Evolutionary conservation across 2,888 invertebrate species (phyloP).

Genomic region (Ophraella communa): DNA sequence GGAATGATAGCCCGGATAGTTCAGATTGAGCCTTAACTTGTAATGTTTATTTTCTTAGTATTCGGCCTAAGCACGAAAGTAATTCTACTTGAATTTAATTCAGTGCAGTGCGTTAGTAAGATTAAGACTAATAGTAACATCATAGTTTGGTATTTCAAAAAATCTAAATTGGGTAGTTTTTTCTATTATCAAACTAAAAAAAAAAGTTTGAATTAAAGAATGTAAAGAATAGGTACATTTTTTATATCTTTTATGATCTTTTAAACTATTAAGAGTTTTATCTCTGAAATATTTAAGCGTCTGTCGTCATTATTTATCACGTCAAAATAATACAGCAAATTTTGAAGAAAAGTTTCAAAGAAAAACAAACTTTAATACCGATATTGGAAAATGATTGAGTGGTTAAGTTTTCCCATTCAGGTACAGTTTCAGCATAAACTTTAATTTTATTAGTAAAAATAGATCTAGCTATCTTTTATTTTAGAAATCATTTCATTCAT

Average conservation of each 20-base stretch:
- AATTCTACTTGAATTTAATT: neutral
- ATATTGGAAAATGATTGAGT: conserved; percentile 3
- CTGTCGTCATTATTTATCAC: neutral
- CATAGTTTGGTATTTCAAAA: too few species aligned
- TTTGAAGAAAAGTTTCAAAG: neutral
- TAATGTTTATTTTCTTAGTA: neutral
- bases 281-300: neutral
- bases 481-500: neutral
- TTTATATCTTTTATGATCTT: neutral
- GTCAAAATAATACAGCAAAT: neutral
- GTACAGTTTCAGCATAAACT: neutral
- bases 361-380: neutral
- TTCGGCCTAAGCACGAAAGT: neutral
- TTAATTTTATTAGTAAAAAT: neutral
- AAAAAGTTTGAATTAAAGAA: too few species aligned
- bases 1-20: neutral
- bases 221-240: too few species aligned
- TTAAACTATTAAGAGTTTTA: neutral
- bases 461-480: neutral
- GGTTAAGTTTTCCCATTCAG: neutral
- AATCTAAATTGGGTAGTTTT: too few species aligned
- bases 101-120: neutral
- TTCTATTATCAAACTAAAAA: too few species aligned
- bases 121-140: too few species aligned
- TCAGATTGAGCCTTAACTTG: neutral